Conservation (phyloP, 2,113 vertebrate genomes). For the human region DNA sequence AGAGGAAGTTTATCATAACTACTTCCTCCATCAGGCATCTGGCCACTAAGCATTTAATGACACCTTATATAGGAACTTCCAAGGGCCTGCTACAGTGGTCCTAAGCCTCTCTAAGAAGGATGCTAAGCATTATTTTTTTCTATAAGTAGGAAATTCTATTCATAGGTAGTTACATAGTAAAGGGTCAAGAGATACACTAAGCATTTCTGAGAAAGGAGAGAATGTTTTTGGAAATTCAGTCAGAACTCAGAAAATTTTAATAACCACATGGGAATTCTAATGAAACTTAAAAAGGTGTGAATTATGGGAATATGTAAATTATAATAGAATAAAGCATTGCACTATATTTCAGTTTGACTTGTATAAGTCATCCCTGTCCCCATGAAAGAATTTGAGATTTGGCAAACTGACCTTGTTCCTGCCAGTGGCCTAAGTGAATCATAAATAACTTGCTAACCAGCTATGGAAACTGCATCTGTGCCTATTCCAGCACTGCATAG, state of each 20-base stretch:
- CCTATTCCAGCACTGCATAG: conserved; percentile 21
- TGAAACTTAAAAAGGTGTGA: conserved; percentile 58
- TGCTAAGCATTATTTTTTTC: conserved; percentile 17
- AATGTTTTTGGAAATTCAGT: conserved; percentile 51
- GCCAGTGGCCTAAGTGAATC: conserved; percentile 49
- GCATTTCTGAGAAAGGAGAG: conserved; percentile 48
- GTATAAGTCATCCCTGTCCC: conserved; percentile 44
- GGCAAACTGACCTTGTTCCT: conserved; percentile 41
- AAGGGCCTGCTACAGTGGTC: neutral
- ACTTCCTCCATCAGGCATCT: neutral
- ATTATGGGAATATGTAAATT: conserved; percentile 53
- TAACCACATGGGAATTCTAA: conserved; percentile 51
- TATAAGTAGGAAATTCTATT: neutral
- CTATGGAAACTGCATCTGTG: conserved; percentile 49
- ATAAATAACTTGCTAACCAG: conserved; percentile 60
- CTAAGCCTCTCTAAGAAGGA: neutral
- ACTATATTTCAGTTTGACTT: conserved; percentile 52
- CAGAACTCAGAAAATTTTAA: conserved; percentile 49
- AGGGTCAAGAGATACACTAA: conserved; percentile 35
- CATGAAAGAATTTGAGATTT: conserved; percentile 60
- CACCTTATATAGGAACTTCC: neutral
- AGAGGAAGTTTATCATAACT: neutral
- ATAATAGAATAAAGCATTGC: conserved; percentile 44
- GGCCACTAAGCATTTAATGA: neutral
- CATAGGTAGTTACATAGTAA: conserved; percentile 20